Percentiles rank a stretch among this genome's conserved stretches.
These are phyloP conservation scores for Dasypogon diadema DNA, from an alignment of 2,888 invertebrate genomes.

Conservation along the genomic window DNA sequence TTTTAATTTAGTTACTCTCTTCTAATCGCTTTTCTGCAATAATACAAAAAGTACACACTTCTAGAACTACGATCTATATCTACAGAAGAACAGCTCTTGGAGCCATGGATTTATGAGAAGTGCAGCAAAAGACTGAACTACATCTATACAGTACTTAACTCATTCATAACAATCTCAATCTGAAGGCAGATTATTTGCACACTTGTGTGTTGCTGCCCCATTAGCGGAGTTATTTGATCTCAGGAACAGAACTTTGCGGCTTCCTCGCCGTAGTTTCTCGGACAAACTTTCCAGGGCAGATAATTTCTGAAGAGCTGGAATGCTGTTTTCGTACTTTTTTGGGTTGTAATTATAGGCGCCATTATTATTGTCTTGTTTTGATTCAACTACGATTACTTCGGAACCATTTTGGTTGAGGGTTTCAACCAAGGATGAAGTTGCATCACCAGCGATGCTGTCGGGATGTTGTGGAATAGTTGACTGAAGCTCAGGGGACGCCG, in stretches of 20 bases:
- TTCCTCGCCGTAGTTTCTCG: constrained; percentile 55
- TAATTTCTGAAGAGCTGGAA: neutral
- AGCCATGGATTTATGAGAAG: no score
- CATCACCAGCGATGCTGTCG: neutral
- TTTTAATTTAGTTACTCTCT: neutral
- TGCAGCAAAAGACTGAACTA: no score
- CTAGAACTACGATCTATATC: neutral
- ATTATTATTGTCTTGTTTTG: constrained; percentile 17
- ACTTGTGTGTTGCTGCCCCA: neutral
- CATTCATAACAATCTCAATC: no score
- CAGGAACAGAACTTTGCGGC: constrained; percentile 47
- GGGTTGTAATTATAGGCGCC: neutral
- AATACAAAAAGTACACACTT: constrained; percentile 19
- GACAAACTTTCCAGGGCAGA: constrained; percentile 54
- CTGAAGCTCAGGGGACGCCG: neutral
- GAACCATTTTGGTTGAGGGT: neutral
- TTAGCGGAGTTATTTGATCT: neutral
- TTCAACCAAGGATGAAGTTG: neutral
- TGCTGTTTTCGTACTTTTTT: neutral
- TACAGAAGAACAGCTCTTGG: neutral
- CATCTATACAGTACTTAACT: no score
- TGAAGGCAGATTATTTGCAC: neutral
- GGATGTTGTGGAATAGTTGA: neutral
- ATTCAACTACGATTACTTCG: neutral
- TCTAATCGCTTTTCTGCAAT: neutral